phyloP scores from a whole-genome alignment of 1,140 invertebrate species.

The Cephus cinctus region DNA sequence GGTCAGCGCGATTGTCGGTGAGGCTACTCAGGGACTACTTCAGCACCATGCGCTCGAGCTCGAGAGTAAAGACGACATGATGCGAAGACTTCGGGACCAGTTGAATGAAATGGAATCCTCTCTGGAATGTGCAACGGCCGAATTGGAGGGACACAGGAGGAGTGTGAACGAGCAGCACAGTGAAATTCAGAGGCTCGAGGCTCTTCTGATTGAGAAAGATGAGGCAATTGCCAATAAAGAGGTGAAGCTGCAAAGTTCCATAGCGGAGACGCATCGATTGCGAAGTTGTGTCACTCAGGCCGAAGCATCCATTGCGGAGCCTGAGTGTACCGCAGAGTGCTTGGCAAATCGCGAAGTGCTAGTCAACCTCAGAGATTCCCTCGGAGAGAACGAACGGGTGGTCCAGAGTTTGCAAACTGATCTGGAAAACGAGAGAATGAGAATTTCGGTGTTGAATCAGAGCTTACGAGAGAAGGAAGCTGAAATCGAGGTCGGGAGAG shows the following conservation, averaged over 20 bases:
- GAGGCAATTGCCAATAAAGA: conserved; percentile 9
- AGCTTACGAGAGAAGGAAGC: too few relatives aligned
- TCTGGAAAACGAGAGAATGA: too few relatives aligned
- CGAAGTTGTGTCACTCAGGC: too few relatives aligned
- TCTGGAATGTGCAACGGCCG: conserved; percentile 18
- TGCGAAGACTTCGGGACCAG: conserved; percentile 10
- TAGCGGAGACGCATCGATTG: too few relatives aligned
- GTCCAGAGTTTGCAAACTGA: too few relatives aligned
- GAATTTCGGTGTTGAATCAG: too few relatives aligned
- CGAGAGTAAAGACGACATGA: conserved; percentile 17
- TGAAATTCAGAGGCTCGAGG: conserved; percentile 26
- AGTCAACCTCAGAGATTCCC: too few relatives aligned
- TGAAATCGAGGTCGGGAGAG: too few relatives aligned
- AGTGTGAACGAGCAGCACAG: conserved; percentile 14
- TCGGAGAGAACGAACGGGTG: too few relatives aligned
- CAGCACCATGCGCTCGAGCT: conserved; percentile 26
- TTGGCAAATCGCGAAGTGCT: too few relatives aligned
- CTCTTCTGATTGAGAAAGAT: conserved; percentile 22
- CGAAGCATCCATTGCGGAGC: too few relatives aligned
- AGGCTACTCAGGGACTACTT: neutral
- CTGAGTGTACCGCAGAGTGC: too few relatives aligned
- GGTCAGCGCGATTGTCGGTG: conserved; percentile 18
- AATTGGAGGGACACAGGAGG: conserved; percentile 19
- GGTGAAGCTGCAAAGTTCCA: conserved; percentile 14
- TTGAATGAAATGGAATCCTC: conserved; percentile 25